Conservation (phyloP, 2,888 invertebrate species). For the Phortica okadai region DNA sequence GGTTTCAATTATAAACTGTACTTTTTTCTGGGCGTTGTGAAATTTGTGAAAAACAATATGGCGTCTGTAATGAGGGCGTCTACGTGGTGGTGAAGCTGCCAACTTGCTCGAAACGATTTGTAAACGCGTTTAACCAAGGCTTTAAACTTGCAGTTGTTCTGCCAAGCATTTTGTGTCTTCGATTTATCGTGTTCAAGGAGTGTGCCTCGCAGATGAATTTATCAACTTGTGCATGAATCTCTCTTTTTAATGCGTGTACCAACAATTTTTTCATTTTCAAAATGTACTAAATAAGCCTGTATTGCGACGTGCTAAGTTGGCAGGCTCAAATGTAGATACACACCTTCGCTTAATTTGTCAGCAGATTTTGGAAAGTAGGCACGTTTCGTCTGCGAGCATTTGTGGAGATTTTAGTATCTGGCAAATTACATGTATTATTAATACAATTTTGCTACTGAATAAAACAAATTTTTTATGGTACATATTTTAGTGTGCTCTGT, state of each 20-base stretch:
- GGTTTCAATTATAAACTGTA: not conserved
- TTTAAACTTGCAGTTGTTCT: not conserved
- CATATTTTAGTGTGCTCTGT: not conserved
- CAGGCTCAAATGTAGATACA: not conserved
- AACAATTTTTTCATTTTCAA: not conserved
- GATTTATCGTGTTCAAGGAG: not conserved
- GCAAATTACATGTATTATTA: not conserved
- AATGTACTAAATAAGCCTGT: not conserved
- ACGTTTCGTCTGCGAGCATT: not conserved
- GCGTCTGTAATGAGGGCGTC: conserved; percentile 53
- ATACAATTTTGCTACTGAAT: not conserved
- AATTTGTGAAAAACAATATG: conserved; percentile 66
- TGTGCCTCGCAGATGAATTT: too few species aligned
- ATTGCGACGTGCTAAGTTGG: not conserved
- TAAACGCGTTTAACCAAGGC: not conserved
- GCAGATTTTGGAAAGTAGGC: not conserved
- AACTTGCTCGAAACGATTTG: conserved; percentile 40
- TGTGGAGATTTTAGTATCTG: not conserved
- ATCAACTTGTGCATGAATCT: not conserved
- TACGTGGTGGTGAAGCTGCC: conserved; percentile 60
- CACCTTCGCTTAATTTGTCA: not conserved
- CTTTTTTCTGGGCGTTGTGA: conserved; percentile 45
- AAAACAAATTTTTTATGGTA: not conserved
- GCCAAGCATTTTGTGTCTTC: not conserved
- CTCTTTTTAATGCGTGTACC: not conserved